Conservation (phyloP, 2,113 vertebrate genomes). For the Alethe castanea region DNA sequence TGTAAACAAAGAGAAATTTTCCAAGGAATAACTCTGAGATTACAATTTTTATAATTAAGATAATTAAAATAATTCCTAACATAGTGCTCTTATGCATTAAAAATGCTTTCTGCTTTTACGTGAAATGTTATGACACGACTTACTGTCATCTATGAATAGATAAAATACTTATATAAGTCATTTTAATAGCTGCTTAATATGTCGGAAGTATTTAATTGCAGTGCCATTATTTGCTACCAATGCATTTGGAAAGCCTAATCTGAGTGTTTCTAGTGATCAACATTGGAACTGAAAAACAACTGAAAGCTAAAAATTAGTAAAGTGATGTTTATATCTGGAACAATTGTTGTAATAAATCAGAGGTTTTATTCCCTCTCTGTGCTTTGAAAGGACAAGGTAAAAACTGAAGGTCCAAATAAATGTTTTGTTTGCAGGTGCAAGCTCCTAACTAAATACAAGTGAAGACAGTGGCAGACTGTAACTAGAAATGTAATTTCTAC, state of each 20-base stretch:
- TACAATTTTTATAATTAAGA: neutral
- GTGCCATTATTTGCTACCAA: conserved; percentile 22
- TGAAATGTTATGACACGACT: neutral
- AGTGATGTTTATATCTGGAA: conserved; percentile 44
- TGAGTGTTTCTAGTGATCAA: conserved; percentile 37
- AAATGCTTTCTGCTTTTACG: neutral
- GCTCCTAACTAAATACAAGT: neutral
- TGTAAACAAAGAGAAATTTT: neutral
- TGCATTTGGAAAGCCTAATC: conserved; percentile 19
- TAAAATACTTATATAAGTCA: neutral
- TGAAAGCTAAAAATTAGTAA: conserved; percentile 45
- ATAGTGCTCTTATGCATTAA: neutral
- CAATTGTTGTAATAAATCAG: conserved; percentile 24
- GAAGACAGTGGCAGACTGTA: neutral
- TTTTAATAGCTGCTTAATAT: conserved; percentile 40
- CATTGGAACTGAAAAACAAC: conserved; percentile 57
- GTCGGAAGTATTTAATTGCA: conserved; percentile 50
- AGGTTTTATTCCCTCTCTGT: neutral
- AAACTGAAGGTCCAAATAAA: neutral
- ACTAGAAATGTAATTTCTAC: neutral
- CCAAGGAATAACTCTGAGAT: neutral
- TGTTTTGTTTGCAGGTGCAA: neutral
- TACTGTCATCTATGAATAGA: conserved; percentile 10
- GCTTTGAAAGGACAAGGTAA: neutral
- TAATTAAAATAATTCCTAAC: neutral